phyloP scores from a whole-genome alignment of 2,888 invertebrate species.

The Nipponacmea schrenckii region DNA sequence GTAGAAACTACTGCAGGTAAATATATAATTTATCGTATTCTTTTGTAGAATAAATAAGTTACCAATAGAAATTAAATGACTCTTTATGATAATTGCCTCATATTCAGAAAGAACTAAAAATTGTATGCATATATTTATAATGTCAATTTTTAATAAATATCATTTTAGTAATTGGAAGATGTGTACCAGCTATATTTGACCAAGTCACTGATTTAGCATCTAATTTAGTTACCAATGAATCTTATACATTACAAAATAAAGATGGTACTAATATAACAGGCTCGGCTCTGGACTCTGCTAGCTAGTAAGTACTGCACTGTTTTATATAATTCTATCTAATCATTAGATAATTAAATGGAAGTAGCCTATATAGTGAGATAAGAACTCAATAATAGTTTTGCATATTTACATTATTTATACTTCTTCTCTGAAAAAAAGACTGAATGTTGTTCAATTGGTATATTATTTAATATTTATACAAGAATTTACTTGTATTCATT shows the following conservation, averaged over 20 bases:
- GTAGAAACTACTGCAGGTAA: constrained; percentile 69
- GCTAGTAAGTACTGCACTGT: constrained; percentile 41
- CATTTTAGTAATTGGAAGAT: constrained; percentile 71
- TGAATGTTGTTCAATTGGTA: no score
- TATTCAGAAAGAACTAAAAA: background rate
- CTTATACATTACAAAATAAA: constrained; percentile 26
- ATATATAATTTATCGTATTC: no score
- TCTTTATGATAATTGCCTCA: background rate
- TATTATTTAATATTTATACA: no score
- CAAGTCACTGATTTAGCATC: constrained; percentile 41
- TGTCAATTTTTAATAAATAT: background rate
- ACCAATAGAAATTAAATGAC: background rate
- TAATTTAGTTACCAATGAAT: constrained; percentile 37
- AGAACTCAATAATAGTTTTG: no score
- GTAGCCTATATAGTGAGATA: no score
- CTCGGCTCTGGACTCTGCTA: constrained; percentile 66
- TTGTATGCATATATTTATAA: no score
- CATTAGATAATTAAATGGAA: no score
- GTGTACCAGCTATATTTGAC: constrained; percentile 70
- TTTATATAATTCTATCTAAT: no score
- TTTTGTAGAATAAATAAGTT: background rate
- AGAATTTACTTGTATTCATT: no score
- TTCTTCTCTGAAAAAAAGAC: no score
- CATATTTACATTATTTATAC: no score
- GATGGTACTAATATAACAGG: constrained; percentile 54